Percentiles rank a stretch among this genome's conserved stretches.
These are phyloP conservation scores for Coccyzus lansbergi DNA, from an alignment of 2,797 vertebrate species.

Conservation along the genomic window DNA sequence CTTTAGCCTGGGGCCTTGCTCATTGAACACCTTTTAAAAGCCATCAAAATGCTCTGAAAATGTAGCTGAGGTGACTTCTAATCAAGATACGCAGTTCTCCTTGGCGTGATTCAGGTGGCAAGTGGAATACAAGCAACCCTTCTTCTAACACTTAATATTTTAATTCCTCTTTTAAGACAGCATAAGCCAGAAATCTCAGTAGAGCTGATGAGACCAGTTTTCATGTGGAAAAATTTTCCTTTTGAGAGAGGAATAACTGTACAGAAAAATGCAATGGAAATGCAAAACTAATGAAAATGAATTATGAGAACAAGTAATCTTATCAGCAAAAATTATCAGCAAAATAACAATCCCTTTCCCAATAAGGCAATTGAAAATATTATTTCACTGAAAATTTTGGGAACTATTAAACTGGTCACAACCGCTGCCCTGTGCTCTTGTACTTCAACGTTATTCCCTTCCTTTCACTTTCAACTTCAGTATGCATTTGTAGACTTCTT, in stretches of 20 bases:
- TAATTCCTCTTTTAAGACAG: background rate
- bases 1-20: background rate
- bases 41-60: background rate
- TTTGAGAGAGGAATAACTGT: background rate
- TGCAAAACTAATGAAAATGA: background rate
- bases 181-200: background rate
- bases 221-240: background rate
- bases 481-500: background rate
- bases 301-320: background rate
- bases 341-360: background rate
- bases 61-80: background rate
- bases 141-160: background rate
- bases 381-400: background rate
- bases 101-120: background rate
- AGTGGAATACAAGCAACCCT: background rate
- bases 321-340: background rate
- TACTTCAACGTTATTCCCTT: background rate
- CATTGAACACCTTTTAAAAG: background rate
- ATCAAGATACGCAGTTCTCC: background rate
- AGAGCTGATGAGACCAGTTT: background rate
- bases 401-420: background rate
- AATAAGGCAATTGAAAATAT: background rate
- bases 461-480: background rate
- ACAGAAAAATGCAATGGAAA: background rate
- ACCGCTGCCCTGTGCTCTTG: background rate